Evolutionary conservation across 2,797 vertebrate species (phyloP).

Genomic region (Eutrigla gurnardus): DNA sequence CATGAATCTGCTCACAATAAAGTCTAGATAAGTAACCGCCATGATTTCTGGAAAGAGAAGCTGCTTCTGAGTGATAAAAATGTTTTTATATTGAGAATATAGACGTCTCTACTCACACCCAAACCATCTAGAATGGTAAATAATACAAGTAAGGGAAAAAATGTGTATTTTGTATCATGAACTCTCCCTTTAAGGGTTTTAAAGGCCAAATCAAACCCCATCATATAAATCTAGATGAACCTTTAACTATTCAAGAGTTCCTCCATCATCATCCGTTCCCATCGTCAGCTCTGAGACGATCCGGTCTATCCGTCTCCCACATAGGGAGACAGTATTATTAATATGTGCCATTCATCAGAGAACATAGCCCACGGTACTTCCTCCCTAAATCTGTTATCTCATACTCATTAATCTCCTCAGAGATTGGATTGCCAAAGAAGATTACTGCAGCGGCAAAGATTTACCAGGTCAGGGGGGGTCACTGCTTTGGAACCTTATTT

Average conservation of each 20-base stretch:
- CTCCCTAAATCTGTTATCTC: slow-evolving; percentile 58
- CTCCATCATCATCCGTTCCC: slow-evolving; percentile 3
- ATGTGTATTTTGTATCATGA: neutral
- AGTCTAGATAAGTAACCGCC: neutral
- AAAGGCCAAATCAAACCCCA: neutral
- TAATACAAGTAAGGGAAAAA: no score
- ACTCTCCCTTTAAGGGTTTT: neutral
- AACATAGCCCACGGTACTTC: slow-evolving; percentile 37
- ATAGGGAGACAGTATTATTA: slow-evolving; percentile 35
- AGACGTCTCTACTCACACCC: neutral
- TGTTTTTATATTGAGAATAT: neutral
- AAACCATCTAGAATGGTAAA: neutral
- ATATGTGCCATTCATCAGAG: slow-evolving; percentile 53
- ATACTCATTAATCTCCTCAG: slow-evolving; percentile 54
- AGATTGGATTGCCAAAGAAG: slow-evolving; percentile 62
- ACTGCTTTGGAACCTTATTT: slow-evolving; percentile 29
- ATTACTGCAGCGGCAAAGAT: slow-evolving; percentile 63
- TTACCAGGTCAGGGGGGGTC: slow-evolving; percentile 47
- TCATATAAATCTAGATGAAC: neutral
- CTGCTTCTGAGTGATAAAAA: no score
- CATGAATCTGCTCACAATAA: neutral
- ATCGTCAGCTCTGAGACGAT: slow-evolving; percentile 17
- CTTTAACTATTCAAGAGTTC: neutral
- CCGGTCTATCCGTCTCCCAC: slow-evolving; percentile 20
- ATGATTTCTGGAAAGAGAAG: no score